Percentiles rank a stretch among this genome's conserved stretches.
Conservation (phyloP, 2,888 invertebrate genomes). For the Cyclophora punctaria region DNA sequence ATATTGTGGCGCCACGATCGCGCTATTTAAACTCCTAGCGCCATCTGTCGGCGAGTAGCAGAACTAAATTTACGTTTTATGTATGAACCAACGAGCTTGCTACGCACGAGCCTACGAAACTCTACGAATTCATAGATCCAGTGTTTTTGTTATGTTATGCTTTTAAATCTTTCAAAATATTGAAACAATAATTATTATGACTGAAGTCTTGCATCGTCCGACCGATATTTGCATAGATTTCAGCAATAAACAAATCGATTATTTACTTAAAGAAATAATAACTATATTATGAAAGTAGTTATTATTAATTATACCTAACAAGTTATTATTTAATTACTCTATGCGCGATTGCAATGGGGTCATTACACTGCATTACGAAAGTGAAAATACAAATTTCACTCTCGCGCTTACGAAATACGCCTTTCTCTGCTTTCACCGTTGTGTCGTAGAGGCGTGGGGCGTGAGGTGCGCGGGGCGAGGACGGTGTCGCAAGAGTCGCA, state of each 20-base stretch:
- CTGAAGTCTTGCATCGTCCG: no score
- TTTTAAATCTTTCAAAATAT: no score
- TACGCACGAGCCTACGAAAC: conserved; percentile 5
- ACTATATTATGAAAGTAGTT: no score
- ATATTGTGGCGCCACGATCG: conserved; percentile 7
- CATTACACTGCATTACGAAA: conserved; percentile 63
- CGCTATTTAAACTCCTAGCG: conserved; percentile 5
- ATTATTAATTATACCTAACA: no score
- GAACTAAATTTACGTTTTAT: conserved; percentile 13
- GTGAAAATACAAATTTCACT: conserved; percentile 74
- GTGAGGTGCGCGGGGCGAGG: conserved; percentile 20
- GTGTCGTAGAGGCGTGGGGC: background rate
- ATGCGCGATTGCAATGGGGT: conserved; percentile 22
- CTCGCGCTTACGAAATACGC: conserved; percentile 71
- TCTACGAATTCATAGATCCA: no score
- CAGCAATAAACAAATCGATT: no score
- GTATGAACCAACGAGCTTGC: conserved; percentile 10
- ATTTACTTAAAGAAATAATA: no score
- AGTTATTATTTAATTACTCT: no score
- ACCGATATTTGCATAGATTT: no score
- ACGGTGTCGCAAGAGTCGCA: conserved; percentile 50
- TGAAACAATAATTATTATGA: no score
- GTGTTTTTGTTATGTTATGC: no score
- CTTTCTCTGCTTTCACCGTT: conserved; percentile 73
- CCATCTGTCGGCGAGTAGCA: conserved; percentile 26